A percentile compares a stretch with the other conserved stretches of the same genome.
phyloP scores from a whole-genome alignment of 2,888 invertebrate species.

The Podotricha telesiphe region DNA sequence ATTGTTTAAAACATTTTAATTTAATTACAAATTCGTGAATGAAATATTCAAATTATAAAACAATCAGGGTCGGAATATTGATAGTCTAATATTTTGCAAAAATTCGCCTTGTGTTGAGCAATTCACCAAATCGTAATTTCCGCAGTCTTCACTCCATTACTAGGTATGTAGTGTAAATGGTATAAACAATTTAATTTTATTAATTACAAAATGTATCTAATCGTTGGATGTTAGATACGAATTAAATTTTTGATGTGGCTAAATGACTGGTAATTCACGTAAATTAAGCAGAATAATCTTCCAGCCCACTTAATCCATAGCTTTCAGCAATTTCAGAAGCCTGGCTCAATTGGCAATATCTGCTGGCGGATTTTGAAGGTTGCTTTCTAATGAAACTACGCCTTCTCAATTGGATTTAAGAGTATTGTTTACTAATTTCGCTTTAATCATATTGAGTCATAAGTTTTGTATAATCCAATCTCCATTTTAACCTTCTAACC shows the following conservation, averaged over 20 bases:
- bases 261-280: slow-evolving; percentile 34
- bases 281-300: slow-evolving; percentile 37
- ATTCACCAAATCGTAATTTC: too few relatives aligned
- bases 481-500: background rate
- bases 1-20: background rate
- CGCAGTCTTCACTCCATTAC: background rate
- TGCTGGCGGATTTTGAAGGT: slow-evolving; percentile 27
- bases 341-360: slow-evolving; percentile 32
- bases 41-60: background rate
- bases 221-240: slow-evolving; percentile 17
- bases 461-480: background rate
- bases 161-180: background rate
- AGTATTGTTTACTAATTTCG: slow-evolving; percentile 15
- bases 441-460: slow-evolving; percentile 15
- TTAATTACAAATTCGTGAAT: background rate
- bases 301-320: slow-evolving; percentile 37
- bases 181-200: slow-evolving; percentile 1
- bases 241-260: slow-evolving; percentile 28
- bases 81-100: background rate
- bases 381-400: slow-evolving; percentile 27
- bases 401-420: slow-evolving; percentile 18
- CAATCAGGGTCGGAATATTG: background rate
- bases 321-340: slow-evolving; percentile 30
- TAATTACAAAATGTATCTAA: slow-evolving; percentile 2
- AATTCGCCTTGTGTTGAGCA: background rate